Evolutionary conservation across 1,140 invertebrate genomes (phyloP).

Genomic region (Nephotettix cincticeps): DNA sequence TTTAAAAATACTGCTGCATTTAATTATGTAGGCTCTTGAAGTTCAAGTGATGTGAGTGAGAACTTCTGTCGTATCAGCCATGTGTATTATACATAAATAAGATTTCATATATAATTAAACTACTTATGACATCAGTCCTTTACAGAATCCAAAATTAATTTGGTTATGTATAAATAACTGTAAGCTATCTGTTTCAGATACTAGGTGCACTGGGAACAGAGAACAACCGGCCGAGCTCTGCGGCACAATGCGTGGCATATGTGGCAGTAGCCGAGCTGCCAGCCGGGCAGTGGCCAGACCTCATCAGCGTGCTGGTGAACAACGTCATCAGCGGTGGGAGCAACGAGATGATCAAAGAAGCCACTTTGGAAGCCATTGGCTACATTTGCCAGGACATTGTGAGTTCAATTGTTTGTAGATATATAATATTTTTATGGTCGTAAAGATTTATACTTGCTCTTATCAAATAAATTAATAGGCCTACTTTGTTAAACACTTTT

Average conservation of each 20-base stretch:
- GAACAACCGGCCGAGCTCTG: conserved; percentile 89
- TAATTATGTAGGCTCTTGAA: too few relatives aligned
- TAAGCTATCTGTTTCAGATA: too few relatives aligned
- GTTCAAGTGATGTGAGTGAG: too few relatives aligned
- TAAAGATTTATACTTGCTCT: too few relatives aligned
- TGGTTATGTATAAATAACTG: too few relatives aligned
- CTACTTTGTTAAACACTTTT: conserved; percentile 50
- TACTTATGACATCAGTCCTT: too few relatives aligned
- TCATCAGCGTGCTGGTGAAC: conserved; percentile 82
- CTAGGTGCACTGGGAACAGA: conserved; percentile 93
- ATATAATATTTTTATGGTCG: too few relatives aligned
- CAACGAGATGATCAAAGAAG: conserved; percentile 93
- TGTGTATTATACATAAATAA: too few relatives aligned
- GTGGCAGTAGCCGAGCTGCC: conserved; percentile 96
- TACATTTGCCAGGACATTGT: conserved; percentile 80
- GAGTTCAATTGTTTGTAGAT: conserved; percentile 43
- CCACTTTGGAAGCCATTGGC: conserved; percentile 95
- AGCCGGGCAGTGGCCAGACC: conserved; percentile 76
- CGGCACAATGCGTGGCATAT: conserved; percentile 98
- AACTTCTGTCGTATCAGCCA: too few relatives aligned
- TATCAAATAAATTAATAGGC: background rate
- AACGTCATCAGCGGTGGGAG: conserved; percentile 85
- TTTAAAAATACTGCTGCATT: too few relatives aligned
- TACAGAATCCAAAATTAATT: too few relatives aligned
- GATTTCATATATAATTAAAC: too few relatives aligned